These are phyloP conservation scores for Neodiprion pinetum DNA, from an alignment of 1,140 invertebrate species.

Conservation along the genomic window DNA sequence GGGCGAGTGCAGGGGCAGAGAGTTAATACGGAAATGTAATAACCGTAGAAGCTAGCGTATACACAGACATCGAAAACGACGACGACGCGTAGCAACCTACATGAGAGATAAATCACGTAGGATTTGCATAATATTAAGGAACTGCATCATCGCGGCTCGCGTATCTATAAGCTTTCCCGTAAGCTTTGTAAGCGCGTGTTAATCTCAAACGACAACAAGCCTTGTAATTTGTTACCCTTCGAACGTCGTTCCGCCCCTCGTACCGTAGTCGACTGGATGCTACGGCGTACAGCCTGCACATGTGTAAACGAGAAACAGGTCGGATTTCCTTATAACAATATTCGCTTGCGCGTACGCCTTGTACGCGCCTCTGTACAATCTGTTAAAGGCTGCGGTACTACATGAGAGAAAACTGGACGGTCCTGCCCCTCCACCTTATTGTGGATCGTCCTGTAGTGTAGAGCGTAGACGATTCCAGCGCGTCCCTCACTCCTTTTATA, in stretches of 20 bases:
- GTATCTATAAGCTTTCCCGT: not conserved
- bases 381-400: too few relatives aligned
- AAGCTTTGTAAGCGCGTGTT: conserved; percentile 5
- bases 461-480: too few relatives aligned
- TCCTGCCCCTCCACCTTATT: too few relatives aligned
- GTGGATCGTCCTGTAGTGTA: too few relatives aligned
- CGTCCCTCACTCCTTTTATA: too few relatives aligned
- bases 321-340: not conserved
- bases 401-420: too few relatives aligned
- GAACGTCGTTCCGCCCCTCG: not conserved
- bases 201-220: conserved; percentile 5
- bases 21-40: not conserved
- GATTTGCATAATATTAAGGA: conserved; percentile 7
- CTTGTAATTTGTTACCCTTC: conserved; percentile 5
- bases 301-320: not conserved
- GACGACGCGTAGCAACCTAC: not conserved
- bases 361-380: not conserved
- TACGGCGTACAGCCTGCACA: not conserved
- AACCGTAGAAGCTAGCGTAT: not conserved
- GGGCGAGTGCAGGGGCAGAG: not conserved
- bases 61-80: not conserved
- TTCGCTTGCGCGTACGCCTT: not conserved
- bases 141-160: not conserved
- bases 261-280: too few relatives aligned
- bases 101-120: not conserved